Conservation (phyloP, 2,888 invertebrate species). For the Drosophila kokeensis region DNA sequence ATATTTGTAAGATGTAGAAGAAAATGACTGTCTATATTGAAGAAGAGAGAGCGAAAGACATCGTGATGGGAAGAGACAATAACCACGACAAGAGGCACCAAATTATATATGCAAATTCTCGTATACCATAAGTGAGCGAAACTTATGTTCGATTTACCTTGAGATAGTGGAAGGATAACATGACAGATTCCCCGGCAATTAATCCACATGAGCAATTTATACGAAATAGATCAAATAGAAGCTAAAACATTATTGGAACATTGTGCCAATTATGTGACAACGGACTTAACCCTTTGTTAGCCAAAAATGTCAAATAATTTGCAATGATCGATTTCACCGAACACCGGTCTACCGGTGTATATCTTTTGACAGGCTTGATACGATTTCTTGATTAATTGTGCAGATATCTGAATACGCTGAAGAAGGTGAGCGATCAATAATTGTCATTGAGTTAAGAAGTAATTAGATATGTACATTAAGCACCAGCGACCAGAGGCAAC, state of each 20-base stretch:
- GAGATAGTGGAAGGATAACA: neutral
- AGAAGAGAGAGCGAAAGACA: neutral
- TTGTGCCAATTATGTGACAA: conserved; percentile 11
- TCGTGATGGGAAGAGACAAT: neutral
- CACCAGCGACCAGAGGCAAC: conserved; percentile 20
- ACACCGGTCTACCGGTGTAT: neutral
- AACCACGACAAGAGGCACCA: neutral
- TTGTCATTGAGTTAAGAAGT: conserved; percentile 45
- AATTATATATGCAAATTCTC: neutral
- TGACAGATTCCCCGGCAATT: neutral
- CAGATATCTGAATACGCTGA: conserved; percentile 27
- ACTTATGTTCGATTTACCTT: neutral
- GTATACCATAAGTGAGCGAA: neutral
- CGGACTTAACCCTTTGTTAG: neutral
- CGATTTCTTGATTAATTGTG: conserved; percentile 39
- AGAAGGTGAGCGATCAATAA: conserved; percentile 34
- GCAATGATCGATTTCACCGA: conserved; percentile 3
- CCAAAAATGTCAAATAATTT: neutral
- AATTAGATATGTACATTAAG: conserved; percentile 31
- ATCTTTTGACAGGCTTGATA: conserved; percentile 20
- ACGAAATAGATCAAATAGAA: neutral
- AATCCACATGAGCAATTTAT: neutral
- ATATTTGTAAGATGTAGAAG: neutral
- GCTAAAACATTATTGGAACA: neutral
- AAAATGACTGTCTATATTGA: neutral